Evolutionary conservation across 1,140 invertebrate genomes (phyloP).

Genomic region (Lanistes nyassanus): DNA sequence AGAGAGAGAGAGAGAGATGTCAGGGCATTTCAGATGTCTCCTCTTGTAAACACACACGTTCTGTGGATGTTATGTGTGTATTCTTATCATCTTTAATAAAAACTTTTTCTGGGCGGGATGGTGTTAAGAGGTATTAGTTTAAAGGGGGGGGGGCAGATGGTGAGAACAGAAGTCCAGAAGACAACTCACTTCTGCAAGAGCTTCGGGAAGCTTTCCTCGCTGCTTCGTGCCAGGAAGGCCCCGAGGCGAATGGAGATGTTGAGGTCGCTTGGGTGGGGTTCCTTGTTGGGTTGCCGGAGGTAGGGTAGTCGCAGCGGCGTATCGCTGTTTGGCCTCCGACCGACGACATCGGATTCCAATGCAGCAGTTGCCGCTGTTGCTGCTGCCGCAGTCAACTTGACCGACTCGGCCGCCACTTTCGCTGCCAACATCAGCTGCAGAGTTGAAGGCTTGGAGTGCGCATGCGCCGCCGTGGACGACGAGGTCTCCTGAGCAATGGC

Average conservation of each 20-base stretch:
- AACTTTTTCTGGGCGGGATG: background rate
- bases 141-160: background rate
- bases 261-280: conserved; percentile 14
- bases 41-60: too few relatives aligned
- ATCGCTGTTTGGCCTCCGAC: background rate
- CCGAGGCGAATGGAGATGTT: conserved; percentile 14
- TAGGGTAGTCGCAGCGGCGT: conserved; percentile 6
- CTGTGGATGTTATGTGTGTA: too few relatives aligned
- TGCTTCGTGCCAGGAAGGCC: conserved; percentile 16
- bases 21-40: too few relatives aligned
- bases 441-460: background rate
- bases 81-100: background rate
- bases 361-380: conserved; percentile 4
- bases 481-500: background rate
- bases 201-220: conserved; percentile 13
- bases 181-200: conserved; percentile 14
- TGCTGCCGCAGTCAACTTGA: too few relatives aligned
- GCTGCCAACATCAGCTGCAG: conserved; percentile 12
- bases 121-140: background rate
- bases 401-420: background rate
- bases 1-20: too few relatives aligned
- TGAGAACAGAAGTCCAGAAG: background rate
- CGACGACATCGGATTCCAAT: background rate
- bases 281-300: conserved; percentile 18
- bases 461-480: background rate